phyloP scores from a whole-genome alignment of 2,113 vertebrate genomes.

The Isurus oxyrinchus region DNA sequence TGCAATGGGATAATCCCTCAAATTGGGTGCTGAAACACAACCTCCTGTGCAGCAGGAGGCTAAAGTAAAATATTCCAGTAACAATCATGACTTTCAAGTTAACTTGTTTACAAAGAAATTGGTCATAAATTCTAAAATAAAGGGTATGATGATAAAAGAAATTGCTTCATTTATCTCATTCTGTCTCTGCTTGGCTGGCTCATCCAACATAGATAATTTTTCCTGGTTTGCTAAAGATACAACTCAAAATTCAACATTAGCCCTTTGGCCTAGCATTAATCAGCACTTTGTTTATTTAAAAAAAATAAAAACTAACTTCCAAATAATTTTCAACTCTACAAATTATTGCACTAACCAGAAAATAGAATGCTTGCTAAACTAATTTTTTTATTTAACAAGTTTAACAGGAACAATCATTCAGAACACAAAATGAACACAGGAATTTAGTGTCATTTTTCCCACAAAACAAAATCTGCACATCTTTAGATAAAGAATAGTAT shows the following conservation, averaged over 20 bases:
- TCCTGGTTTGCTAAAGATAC: background rate
- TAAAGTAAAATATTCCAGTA: background rate
- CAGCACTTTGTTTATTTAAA: background rate
- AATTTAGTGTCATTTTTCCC: background rate
- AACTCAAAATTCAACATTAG: background rate
- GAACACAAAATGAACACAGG: background rate
- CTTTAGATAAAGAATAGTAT: background rate
- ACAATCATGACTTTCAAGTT: background rate
- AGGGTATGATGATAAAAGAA: background rate
- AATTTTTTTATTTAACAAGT: slow-evolving; percentile 27
- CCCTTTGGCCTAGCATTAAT: background rate
- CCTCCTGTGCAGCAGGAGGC: background rate
- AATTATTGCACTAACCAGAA: background rate
- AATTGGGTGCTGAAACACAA: background rate
- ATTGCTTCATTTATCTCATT: background rate
- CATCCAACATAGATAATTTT: background rate
- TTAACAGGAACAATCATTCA: background rate
- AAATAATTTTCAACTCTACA: background rate
- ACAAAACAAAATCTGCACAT: background rate
- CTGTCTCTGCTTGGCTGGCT: background rate
- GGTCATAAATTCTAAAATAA: background rate
- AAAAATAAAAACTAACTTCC: background rate
- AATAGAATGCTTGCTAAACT: background rate
- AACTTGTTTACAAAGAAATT: background rate
- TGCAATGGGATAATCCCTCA: slow-evolving; percentile 7